phyloP scores from a whole-genome alignment of 2,797 vertebrate genomes.

The Acanthurus lineatus region DNA sequence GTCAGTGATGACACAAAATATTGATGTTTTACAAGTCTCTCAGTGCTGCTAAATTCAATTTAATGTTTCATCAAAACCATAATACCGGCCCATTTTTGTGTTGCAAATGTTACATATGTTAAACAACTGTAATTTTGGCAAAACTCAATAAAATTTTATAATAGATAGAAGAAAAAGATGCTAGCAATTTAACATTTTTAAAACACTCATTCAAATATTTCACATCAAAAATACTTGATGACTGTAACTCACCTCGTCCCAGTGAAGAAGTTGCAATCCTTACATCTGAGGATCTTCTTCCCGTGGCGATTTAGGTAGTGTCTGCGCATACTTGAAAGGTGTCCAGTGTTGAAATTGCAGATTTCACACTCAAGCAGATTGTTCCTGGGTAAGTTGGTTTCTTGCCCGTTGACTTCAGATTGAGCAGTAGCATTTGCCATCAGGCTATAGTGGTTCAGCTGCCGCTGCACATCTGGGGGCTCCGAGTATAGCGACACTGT shows the following conservation, averaged over 20 bases:
- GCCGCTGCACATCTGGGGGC: conserved; percentile 92
- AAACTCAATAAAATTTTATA: no score
- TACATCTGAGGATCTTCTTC: conserved; percentile 92
- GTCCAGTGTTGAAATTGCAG: conserved; percentile 91
- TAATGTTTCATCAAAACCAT: not conserved
- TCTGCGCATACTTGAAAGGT: conserved; percentile 91
- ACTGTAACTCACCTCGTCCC: conserved; percentile 88
- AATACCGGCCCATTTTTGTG: not conserved
- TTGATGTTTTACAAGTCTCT: no score
- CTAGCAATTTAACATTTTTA: no score
- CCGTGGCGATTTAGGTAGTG: conserved; percentile 93
- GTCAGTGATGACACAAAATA: no score
- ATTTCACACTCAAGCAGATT: conserved; percentile 90
- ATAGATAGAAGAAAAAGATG: no score
- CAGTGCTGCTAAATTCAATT: not conserved
- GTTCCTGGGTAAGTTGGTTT: conserved; percentile 35
- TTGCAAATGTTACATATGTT: not conserved
- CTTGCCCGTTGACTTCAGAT: conserved; percentile 69
- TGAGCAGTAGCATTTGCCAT: conserved; percentile 84
- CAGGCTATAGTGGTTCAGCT: conserved; percentile 91
- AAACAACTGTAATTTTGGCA: no score
- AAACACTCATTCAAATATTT: not conserved
- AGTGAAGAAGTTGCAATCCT: conserved; percentile 93
- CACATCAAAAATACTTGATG: not conserved
- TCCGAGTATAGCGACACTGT: conserved; percentile 90